Percentiles rank a stretch among this genome's conserved stretches.
Evolutionary conservation across 23 tunicate species (phyloP).

Genomic region (Trididemnum miniatum): DNA sequence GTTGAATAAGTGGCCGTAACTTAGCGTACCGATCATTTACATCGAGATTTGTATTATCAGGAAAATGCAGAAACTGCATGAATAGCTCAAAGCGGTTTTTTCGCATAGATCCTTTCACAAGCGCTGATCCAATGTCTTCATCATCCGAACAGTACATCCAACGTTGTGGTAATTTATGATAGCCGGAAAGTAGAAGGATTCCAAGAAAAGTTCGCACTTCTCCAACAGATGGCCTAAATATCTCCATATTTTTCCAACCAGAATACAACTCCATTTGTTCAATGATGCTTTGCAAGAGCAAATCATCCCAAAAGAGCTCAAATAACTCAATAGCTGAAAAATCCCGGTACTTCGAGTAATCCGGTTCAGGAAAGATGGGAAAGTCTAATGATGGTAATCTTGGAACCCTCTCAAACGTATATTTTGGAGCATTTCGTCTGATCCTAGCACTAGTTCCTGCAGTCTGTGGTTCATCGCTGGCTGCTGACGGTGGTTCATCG

Average conservation of each 20-base stretch:
- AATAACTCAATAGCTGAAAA: not conserved
- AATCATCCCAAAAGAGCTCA: not conserved
- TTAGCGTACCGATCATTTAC: not conserved
- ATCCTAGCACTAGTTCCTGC: too few relatives aligned
- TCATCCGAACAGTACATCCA: not conserved
- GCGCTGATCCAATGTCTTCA: not conserved
- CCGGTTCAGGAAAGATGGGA: not conserved
- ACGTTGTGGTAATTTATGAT: not conserved
- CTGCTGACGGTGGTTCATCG: too few relatives aligned
- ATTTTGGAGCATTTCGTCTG: too few relatives aligned
- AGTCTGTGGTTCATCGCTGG: too few relatives aligned
- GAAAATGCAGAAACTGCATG: not conserved
- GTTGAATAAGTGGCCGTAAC: not conserved
- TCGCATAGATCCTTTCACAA: not conserved
- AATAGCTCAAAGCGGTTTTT: not conserved
- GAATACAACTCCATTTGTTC: not conserved
- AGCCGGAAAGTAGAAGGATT: not conserved
- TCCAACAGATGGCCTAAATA: not conserved
- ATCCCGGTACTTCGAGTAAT: not conserved
- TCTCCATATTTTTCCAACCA: not conserved
- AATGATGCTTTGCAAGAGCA: not conserved
- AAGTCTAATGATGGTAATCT: too few relatives aligned
- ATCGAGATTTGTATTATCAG: not conserved
- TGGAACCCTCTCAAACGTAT: too few relatives aligned
- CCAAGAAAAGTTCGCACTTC: not conserved